A percentile compares a stretch with the other conserved stretches of the same genome.
These are phyloP conservation scores for Saccopteryx bilineata DNA, from an alignment of 2,113 vertebrate species.

Conservation along the genomic window DNA sequence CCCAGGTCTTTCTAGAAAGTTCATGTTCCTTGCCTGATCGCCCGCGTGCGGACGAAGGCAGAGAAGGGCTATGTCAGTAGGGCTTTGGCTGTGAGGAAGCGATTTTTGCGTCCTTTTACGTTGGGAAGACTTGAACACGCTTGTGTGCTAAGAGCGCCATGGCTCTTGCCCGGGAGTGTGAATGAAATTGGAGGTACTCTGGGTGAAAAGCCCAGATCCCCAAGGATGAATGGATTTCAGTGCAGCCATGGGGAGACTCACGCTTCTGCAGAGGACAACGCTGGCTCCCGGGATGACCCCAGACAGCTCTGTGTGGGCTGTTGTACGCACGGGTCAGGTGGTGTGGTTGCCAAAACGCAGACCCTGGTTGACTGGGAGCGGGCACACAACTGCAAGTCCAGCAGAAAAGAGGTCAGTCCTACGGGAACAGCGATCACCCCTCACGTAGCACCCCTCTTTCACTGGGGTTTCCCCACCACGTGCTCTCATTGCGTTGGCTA, in stretches of 20 bases:
- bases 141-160: rapidly evolving
- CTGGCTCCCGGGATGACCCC: not conserved
- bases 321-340: rapidly evolving
- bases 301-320: rapidly evolving
- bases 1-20: not conserved
- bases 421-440: no score
- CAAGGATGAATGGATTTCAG: not conserved
- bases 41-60: not conserved
- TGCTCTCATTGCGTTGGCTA: not conserved
- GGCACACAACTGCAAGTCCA: not conserved
- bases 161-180: no score
- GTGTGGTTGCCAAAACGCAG: rapidly evolving
- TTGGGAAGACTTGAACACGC: not conserved
- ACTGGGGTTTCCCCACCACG: rapidly evolving
- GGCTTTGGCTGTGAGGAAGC: rapidly evolving
- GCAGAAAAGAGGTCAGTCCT: rapidly evolving
- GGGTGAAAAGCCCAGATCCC: not conserved
- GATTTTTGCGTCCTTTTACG: not conserved
- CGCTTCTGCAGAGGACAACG: not conserved
- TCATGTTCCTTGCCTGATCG: not conserved
- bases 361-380: not conserved
- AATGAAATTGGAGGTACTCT: rapidly evolving
- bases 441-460: rapidly evolving
- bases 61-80: no score
- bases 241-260: not conserved